These are phyloP conservation scores for Neomorphus geoffroyi DNA, from an alignment of 2,797 vertebrate species.

Conservation along the genomic window DNA sequence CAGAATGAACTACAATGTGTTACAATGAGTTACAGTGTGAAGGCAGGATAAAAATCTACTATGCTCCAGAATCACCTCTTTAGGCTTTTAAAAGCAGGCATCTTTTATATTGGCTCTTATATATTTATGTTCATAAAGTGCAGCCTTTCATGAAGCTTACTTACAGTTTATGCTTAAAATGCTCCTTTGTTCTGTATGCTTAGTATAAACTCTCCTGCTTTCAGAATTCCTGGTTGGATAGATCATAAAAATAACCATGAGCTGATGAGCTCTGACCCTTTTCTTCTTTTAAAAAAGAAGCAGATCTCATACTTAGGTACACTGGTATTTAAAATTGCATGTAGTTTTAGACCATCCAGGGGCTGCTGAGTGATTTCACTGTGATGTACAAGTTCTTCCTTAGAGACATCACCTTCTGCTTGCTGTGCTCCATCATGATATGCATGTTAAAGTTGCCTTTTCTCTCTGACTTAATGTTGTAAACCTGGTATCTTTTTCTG, in stretches of 20 bases:
- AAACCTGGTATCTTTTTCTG: not conserved
- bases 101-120: not conserved
- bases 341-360: not conserved
- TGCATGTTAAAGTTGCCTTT: not conserved
- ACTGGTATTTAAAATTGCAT: not conserved
- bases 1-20: not conserved
- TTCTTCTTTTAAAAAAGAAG: not conserved
- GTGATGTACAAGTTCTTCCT: not conserved
- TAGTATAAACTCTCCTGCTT: not conserved
- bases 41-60: not conserved
- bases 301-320: not conserved
- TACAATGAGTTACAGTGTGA: not conserved
- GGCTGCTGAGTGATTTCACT: not conserved
- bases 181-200: not conserved
- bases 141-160: not conserved
- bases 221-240: not conserved
- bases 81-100: not conserved
- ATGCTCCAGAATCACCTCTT: not conserved
- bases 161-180: not conserved
- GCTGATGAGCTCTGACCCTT: not conserved
- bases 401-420: not conserved
- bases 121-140: not conserved
- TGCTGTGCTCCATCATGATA: not conserved
- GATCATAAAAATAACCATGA: not conserved
- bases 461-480: not conserved